These are phyloP conservation scores for Alloplasta piceator DNA, from an alignment of 2,888 invertebrate genomes.

Conservation along the genomic window DNA sequence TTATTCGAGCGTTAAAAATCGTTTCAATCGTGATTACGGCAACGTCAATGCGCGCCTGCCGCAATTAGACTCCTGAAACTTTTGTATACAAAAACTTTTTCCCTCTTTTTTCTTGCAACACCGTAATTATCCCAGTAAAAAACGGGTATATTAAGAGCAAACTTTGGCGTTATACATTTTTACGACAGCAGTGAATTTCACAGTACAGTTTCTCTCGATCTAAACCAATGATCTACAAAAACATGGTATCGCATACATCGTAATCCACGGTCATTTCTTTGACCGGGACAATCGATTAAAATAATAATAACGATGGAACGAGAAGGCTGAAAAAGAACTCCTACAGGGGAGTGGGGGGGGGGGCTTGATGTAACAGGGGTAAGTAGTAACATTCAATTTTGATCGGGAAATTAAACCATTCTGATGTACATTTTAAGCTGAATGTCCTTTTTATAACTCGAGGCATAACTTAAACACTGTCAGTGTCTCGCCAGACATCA, in stretches of 20 bases:
- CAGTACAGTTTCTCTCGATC: slow-evolving; percentile 11
- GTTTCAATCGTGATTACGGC: slow-evolving; percentile 65
- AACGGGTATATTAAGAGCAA: slow-evolving; percentile 41
- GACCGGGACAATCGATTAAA: too few relatives aligned
- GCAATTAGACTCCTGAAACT: slow-evolving; percentile 71
- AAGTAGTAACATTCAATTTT: too few relatives aligned
- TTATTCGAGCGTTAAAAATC: slow-evolving; percentile 63
- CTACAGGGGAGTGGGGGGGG: too few relatives aligned
- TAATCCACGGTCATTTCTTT: too few relatives aligned
- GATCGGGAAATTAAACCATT: too few relatives aligned
- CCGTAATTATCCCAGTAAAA: slow-evolving; percentile 66
- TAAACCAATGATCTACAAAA: slow-evolving; percentile 1
- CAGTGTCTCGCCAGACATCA: too few relatives aligned
- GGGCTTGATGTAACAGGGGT: too few relatives aligned
- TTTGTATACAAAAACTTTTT: background rate
- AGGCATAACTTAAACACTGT: too few relatives aligned
- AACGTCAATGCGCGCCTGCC: slow-evolving; percentile 68
- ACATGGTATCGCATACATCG: background rate
- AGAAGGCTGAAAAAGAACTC: slow-evolving; percentile 1
- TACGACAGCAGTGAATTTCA: slow-evolving; percentile 43
- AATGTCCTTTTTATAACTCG: too few relatives aligned
- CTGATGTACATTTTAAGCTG: too few relatives aligned
- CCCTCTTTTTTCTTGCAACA: slow-evolving; percentile 61
- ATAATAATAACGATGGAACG: too few relatives aligned
- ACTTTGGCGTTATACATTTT: slow-evolving; percentile 68